These are phyloP conservation scores for Miichthys miiuy DNA, from an alignment of 2,797 vertebrate genomes.

Conservation along the genomic window DNA sequence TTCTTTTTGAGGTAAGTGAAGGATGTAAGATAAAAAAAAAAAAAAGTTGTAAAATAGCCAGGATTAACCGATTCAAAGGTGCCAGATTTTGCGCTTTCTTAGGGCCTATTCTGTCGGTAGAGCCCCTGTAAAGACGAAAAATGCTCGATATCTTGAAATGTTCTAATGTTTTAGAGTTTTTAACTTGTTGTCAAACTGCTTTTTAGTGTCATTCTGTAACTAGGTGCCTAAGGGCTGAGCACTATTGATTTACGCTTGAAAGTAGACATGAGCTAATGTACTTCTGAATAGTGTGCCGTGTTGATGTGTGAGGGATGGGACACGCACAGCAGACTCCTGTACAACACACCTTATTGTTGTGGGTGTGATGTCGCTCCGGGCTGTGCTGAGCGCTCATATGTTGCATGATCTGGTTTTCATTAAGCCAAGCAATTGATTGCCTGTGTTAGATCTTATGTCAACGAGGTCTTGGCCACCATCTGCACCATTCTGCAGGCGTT, in stretches of 20 bases:
- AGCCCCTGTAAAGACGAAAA: conserved; percentile 75
- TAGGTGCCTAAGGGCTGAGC: conserved; percentile 79
- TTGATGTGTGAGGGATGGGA: conserved; percentile 75
- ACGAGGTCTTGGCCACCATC: conserved; percentile 47
- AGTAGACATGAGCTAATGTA: conserved; percentile 78
- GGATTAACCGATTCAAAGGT: conserved; percentile 89
- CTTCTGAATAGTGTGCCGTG: conserved; percentile 73
- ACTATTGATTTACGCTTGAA: conserved; percentile 82
- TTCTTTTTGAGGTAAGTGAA: conserved; percentile 79
- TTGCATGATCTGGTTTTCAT: conserved; percentile 69
- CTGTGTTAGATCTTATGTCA: conserved; percentile 52
- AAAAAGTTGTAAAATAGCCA: conserved; percentile 79
- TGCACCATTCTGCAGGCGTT: conserved; percentile 21
- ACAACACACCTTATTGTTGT: conserved; percentile 45
- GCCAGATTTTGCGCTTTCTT: conserved; percentile 83
- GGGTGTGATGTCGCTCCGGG: conserved; percentile 19
- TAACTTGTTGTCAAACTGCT: conserved; percentile 81
- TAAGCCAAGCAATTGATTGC: conserved; percentile 58
- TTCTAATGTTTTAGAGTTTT: conserved; percentile 79
- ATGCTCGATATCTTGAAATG: conserved; percentile 77
- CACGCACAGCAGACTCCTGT: conserved; percentile 59
- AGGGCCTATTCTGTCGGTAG: conserved; percentile 64
- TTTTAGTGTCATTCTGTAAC: conserved; percentile 80
- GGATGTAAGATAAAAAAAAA: conserved; percentile 79
- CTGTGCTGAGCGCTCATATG: conserved; percentile 14